Percentiles rank a stretch among this genome's conserved stretches.
These are phyloP conservation scores for Dasypogon diadema DNA, from an alignment of 2,888 invertebrate genomes.

Conservation along the genomic window DNA sequence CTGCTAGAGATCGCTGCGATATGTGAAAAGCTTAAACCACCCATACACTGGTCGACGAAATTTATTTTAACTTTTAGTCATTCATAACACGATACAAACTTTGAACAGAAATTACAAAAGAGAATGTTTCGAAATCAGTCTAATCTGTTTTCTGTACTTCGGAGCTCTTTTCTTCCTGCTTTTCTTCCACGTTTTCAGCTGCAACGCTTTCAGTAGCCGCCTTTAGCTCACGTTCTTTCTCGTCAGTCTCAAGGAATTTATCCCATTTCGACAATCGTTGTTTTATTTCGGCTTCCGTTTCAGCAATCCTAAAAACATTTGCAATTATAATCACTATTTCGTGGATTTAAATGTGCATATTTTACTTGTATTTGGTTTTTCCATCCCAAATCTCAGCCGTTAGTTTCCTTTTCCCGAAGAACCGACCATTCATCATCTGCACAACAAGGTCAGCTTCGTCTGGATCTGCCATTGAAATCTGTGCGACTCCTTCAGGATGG, in stretches of 20 bases:
- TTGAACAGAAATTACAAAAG: too few species aligned
- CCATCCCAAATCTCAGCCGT: slow-evolving; percentile 95
- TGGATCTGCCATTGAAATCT: slow-evolving; percentile 89
- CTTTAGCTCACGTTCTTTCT: neutral
- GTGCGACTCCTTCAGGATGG: slow-evolving; percentile 94
- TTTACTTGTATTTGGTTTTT: slow-evolving; percentile 86
- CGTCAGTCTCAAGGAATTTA: slow-evolving; percentile 79
- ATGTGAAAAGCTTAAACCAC: too few species aligned
- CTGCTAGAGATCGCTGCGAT: too few species aligned
- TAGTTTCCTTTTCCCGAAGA: slow-evolving; percentile 89
- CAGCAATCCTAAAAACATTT: slow-evolving; percentile 81
- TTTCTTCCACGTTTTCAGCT: too few species aligned
- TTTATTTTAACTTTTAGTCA: too few species aligned
- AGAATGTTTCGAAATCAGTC: too few species aligned
- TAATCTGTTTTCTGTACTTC: too few species aligned
- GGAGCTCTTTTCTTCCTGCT: too few species aligned
- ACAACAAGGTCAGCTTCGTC: slow-evolving; percentile 94
- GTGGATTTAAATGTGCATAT: too few species aligned
- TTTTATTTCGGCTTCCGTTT: slow-evolving; percentile 88
- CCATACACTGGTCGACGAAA: too few species aligned
- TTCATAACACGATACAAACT: too few species aligned
- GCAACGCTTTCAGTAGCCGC: neutral
- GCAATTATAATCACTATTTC: too few species aligned
- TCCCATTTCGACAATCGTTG: slow-evolving; percentile 90
- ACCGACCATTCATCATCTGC: slow-evolving; percentile 86